A percentile compares a stretch with the other conserved stretches of the same genome.
phyloP scores from a whole-genome alignment of 2,797 vertebrate species.

The Silurus lanzhouensis region DNA sequence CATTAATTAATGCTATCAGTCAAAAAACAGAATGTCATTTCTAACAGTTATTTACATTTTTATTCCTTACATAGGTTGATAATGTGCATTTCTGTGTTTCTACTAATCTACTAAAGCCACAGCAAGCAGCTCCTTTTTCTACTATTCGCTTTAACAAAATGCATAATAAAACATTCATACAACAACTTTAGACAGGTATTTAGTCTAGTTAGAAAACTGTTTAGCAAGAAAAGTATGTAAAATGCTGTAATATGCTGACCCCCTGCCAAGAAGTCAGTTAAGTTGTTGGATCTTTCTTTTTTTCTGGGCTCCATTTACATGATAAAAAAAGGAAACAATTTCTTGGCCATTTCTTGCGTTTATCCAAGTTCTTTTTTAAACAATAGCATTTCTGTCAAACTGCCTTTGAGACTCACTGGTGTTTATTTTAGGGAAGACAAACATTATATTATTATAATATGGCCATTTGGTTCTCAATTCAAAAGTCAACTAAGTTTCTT shows the following conservation, averaged over 20 bases:
- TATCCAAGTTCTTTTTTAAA: conserved; percentile 39
- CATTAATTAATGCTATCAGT: background rate
- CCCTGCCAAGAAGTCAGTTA: conserved; percentile 2
- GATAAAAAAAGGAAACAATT: conserved; percentile 6
- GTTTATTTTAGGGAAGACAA: conserved; percentile 30
- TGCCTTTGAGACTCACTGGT: background rate
- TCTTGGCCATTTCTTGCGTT: conserved; percentile 12
- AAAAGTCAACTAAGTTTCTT: conserved; percentile 47
- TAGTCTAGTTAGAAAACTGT: background rate
- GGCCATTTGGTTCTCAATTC: conserved; percentile 51
- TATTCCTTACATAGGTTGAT: background rate
- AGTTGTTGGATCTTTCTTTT: background rate
- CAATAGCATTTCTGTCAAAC: conserved; percentile 27
- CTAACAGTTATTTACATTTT: background rate
- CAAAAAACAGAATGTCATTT: background rate
- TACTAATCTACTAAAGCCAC: background rate
- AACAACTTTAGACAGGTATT: background rate
- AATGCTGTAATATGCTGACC: background rate
- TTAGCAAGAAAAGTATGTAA: background rate
- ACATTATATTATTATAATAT: background rate
- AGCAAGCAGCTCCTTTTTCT: background rate
- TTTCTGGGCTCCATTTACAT: background rate
- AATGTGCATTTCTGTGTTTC: background rate
- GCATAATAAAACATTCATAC: background rate
- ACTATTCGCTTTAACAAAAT: background rate